These are phyloP conservation scores for human DNA, from an alignment of 2,113 vertebrate species.

Conservation along the genomic window GRCh38 chr7:14319501-14320000, in stretches of 20 bases:
- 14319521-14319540: neutral
- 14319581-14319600: neutral
- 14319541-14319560: neutral
- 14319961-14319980: neutral
- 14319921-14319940: neutral
- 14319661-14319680: neutral
- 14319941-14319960: neutral
- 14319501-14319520: neutral
- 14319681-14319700: neutral
- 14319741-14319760: neutral
- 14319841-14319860: neutral
- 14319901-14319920: neutral
- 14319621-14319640: neutral
- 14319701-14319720: neutral
- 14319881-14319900: neutral
- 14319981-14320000: neutral
- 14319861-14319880: neutral
- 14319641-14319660: neutral
- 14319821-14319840: neutral
- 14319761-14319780: neutral
- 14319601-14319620: neutral
- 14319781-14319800: neutral
- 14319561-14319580: neutral
- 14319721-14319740: neutral
- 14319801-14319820: neutral